Evolutionary conservation across 2,888 invertebrate species (phyloP), one percentile per base, ranked within the genome.

Genomic region (Drosophila sordidapex): DNA sequence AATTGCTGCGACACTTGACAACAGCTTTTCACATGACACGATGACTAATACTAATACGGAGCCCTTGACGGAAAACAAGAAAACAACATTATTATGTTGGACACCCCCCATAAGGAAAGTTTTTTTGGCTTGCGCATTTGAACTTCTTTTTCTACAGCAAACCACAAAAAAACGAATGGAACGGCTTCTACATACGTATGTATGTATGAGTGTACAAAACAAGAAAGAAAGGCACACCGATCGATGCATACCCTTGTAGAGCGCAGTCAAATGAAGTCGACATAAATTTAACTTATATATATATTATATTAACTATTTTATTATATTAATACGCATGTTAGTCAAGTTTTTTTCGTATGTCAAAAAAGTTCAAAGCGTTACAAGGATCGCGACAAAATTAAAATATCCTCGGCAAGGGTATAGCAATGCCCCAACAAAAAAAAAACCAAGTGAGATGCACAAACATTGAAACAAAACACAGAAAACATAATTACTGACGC

Each of bases 1-100:
- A 79, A 74, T 69, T 76, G 60, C 64, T 62, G 59, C 59, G 56
- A 68, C 70, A 83, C 87, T 87, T 81, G 70, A 58, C 79, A 79
- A 74, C 62, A 31, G 33, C 53, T 69, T 62, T 65, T 54, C 67
- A 54, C 46, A 59, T 70, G 63, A 43, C 40, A 57, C 31, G 68
- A 63, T 79, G 79, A 77, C 67, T 74, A 81, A 74, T 62, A 18
- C 69, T 74, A 81, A 74, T 62, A 18, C 69, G 38, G 51, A 58
- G 51, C 48, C 58, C 52, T 66, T 38, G 33, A 65, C 61, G 40
- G 10, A 48, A 40, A 48, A 61, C 29, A 35, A 54, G 25, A 51
- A 36, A 38, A 53, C 18, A 58, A 38, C 36, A 51, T 64, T 56
- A 60, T 73, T 35, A 11, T 38, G 8, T 43, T 25, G 49, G 25